Evolutionary conservation across 2,113 vertebrate genomes (phyloP), one percentile per base, ranked within the genome.

Genomic region (Dryoscopus gambensis): DNA sequence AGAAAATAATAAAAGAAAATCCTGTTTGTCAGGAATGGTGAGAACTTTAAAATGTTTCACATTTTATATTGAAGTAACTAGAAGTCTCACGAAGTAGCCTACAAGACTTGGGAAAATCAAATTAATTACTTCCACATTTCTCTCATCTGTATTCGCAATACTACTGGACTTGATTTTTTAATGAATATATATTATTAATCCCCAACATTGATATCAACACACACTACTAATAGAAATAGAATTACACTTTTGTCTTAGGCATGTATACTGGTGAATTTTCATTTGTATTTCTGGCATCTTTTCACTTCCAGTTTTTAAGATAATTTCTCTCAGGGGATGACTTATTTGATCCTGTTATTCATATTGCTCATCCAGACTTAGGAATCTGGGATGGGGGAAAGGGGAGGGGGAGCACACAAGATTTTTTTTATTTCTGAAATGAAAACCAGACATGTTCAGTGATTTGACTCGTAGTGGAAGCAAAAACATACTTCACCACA

Each of bases 391-490:
- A 37, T 28, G 27, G 35, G 6, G 25, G 14, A 20, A 69, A 42
- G 7, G 6, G 25, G 30, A 57, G 2, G 2, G 15, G 7, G 50
- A 63, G 5, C 3, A 46, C 7, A 16, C 7, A 52, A 13, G 1
- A 19, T 25, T 84, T 74, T 90, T 94, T 56, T 88, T 21, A 39
- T 92, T 76, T 89, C 20, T 79, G 27, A 64, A 96, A 93, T 79
- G 15, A 89, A 96, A 97, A 75, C 1, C 42, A 95, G 75, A 90
- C 3, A 22, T 17, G 31, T 80, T 91, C 83, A 93, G 88, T 88
- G 33, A 55, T 84, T 71, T 89, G 37, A 80, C 52, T 89, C 10
- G 22, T 33, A 64, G 27, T 13, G 93, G 23, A 97, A 93, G 76
- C 94, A 81, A 67, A 95, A 96, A 87, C 12, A 82, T 33, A 59